Evolutionary conservation across 2,888 invertebrate species (phyloP), one percentile per base, ranked within the genome.

Genomic region (Chrysomela aeneicollis): DNA sequence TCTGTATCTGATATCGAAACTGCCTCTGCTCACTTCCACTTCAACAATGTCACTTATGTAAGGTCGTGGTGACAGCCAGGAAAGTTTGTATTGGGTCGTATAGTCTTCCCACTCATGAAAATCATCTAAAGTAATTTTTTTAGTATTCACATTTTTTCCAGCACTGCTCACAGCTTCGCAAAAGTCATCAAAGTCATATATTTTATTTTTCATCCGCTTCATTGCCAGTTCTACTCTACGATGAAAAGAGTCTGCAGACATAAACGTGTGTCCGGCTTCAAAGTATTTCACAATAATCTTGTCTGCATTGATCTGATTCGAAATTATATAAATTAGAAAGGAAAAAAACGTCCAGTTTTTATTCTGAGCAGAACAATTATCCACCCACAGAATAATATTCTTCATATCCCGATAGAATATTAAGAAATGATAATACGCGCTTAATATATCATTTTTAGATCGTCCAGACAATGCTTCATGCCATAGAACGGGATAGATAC

Each of bases 401-500:
- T 10, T 35, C 6, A 55, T 35, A 35, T 35, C 32, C 10, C 32
- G 5, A 35, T 35, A 9, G 10, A 35, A 35, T 35, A 9, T 10
- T 2, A 35, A 10, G 42, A 12, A 30, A 35, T 60, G 58, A 12
- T 37, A 18, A 42, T 52, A 10, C 6, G 42, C 8, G 10, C 42
- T 57, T 4, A 42, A 15, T 15, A 59, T 49, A 53, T 77, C 77
- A 46, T 76, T 71, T 61, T 76, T 65, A 12, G 52, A 52, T 22
- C 61, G 8, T n/a, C 53, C 53, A 15, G 22, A 17, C 19, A 53
- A 54, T 9, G 70, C 77, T 70, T 78, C 76, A 61, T 78, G 74
- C 76, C 73, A 74, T 15, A 73, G 51, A 19, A 66, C 63, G 18
- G 73, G 71, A 10, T 63, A 5, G 9, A 68, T 53, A n/a, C 19